Evolutionary conservation across 1,140 invertebrate genomes (phyloP), one percentile per base, ranked within the genome.

Genomic region (Lordiphosa mommai): DNA sequence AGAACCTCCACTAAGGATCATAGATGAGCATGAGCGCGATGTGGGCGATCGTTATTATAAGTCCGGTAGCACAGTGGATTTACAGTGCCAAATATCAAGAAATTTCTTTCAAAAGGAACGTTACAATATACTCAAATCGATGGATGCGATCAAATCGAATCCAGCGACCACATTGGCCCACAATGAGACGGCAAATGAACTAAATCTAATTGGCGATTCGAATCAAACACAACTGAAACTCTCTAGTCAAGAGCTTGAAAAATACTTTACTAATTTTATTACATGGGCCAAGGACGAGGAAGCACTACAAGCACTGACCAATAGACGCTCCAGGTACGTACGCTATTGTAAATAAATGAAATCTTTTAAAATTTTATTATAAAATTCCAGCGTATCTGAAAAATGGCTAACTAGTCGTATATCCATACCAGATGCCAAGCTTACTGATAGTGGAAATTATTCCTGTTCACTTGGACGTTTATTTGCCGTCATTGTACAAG

Each of bases 1-100:
- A 93, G 93, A 93, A 60, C 93, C 93, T 23, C 91, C 93, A 58
- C 88, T 94, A 49, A 90, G 90, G 57, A 93, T 94, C 72, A 91
- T 93, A 30, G 93, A 93, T 64, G 93, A 94, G 73, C 91, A 92
- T 61, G 91, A 92, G 33, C 91, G 93, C 56, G 91, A 91, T 72
- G 90, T 93, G 37, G 91, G 92, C 53, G 93, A 94, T 86, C 89
- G 93, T 57, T 94, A 93, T 88, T 94, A 94, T 89, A 94, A 93
- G 89, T 92, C 92, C 10, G 93, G 93, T 13, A 94, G 93, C 76
- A 91, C 92, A n/a, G 91, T 94, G 61, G 93, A 94, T 87, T 89
- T 94, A 55, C 92, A 92, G 17, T 94, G 93, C 82, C 86, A 90
- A 56, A 87, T 90, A 46, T 92, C 92, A 0, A 63, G 88, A 9